phyloP scores from a whole-genome alignment of 2,888 invertebrate genomes.

The Microchrysa polita region DNA sequence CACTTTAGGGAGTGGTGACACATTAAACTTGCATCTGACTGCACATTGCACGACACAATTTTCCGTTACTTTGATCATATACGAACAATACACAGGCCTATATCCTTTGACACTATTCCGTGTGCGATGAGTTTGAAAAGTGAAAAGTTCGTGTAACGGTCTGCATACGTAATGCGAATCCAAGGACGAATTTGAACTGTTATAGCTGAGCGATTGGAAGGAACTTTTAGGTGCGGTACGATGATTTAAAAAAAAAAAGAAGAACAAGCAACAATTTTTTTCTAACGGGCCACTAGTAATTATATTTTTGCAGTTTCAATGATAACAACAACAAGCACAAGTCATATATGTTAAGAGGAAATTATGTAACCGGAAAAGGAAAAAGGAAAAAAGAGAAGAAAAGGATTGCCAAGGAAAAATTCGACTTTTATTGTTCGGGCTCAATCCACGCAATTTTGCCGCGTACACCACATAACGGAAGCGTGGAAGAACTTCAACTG shows the following conservation, averaged over 20 bases:
- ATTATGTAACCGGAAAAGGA: conserved; percentile 41
- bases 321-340: conserved; percentile 6
- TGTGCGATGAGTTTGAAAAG: too few relatives aligned
- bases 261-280: not conserved
- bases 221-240: conserved; percentile 21
- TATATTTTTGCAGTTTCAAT: not conserved
- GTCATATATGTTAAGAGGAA: conserved; percentile 13
- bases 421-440: not conserved
- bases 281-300: too few relatives aligned
- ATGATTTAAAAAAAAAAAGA: not conserved
- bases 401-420: conserved; percentile 21
- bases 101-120: too few relatives aligned
- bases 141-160: too few relatives aligned
- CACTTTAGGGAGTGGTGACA: conserved; percentile 38
- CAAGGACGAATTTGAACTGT: not conserved
- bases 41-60: conserved; percentile 28
- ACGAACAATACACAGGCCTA: too few relatives aligned
- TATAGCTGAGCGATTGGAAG: not conserved
- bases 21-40: conserved; percentile 25
- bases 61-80: conserved; percentile 15
- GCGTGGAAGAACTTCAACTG: conserved; percentile 55
- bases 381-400: conserved; percentile 38
- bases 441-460: conserved; percentile 40
- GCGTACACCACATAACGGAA: conserved; percentile 54
- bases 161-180: not conserved